Conservation (phyloP, 2,113 vertebrate genomes). For the Zosterops pallidus region DNA sequence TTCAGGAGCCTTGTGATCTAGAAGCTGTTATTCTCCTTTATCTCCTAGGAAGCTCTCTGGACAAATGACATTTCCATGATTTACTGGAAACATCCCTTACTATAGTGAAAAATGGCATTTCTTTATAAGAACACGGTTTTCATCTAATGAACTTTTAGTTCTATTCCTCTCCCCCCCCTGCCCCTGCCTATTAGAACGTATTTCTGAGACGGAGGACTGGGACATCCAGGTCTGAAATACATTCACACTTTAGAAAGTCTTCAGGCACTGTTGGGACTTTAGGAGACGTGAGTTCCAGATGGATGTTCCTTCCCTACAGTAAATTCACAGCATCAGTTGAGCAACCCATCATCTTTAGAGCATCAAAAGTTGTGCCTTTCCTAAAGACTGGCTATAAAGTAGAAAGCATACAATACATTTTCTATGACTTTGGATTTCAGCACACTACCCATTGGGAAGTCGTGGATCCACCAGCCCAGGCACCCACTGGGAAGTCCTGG, state of each 20-base stretch:
- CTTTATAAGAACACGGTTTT: neutral
- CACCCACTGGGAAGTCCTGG: neutral
- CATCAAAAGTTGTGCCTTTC: neutral
- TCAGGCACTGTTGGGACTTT: neutral
- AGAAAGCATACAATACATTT: neutral
- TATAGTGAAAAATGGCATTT: neutral
- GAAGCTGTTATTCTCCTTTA: neutral
- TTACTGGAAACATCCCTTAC: neutral
- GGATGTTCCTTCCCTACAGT: fast-evolving
- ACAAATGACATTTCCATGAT: neutral
- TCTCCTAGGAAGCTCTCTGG: neutral
- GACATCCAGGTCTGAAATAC: neutral
- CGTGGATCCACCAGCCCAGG: neutral
- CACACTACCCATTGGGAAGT: fast-evolving
- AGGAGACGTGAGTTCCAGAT: neutral
- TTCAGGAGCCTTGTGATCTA: neutral
- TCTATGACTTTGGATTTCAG: neutral
- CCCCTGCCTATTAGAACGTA: neutral
- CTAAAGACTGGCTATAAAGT: neutral
- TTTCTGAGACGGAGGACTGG: neutral
- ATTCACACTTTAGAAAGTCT: neutral
- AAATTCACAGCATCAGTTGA: neutral
- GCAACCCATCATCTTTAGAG: neutral
- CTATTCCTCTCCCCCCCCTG: neutral
- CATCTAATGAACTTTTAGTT: neutral